These are phyloP conservation scores for Mermis nigrescens DNA, from an alignment of 2,888 invertebrate species.

Conservation along the genomic window DNA sequence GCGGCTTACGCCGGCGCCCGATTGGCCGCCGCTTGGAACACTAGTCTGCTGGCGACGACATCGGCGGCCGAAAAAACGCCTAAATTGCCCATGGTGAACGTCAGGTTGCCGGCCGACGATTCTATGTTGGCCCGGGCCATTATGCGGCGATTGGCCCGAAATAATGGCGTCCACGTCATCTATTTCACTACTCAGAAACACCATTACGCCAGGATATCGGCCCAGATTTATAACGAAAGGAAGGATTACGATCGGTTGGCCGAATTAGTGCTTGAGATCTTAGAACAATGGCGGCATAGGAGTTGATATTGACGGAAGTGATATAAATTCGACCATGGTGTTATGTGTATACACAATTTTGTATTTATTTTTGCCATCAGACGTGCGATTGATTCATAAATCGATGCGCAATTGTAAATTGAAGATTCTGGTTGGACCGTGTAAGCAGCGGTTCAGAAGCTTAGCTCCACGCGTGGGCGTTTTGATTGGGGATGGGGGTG, in stretches of 20 bases:
- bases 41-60: background rate
- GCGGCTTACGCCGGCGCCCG: background rate
- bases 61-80: background rate
- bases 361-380: too few species aligned
- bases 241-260: background rate
- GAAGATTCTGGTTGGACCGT: too few species aligned
- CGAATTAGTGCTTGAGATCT: too few species aligned
- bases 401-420: too few species aligned
- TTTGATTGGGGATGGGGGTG: too few species aligned
- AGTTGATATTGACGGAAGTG: too few species aligned
- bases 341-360: too few species aligned
- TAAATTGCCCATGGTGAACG: background rate
- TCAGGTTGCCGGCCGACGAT: background rate
- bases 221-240: background rate
- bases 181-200: background rate
- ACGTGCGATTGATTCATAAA: too few species aligned
- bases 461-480: too few species aligned
- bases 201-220: background rate
- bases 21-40: background rate
- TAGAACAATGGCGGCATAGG: too few species aligned
- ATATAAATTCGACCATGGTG: too few species aligned
- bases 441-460: too few species aligned
- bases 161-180: background rate
- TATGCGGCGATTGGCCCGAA: background rate
- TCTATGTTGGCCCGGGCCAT: background rate